These are phyloP conservation scores for Branchellion lobata DNA, from an alignment of 2,888 invertebrate genomes.

Conservation along the genomic window DNA sequence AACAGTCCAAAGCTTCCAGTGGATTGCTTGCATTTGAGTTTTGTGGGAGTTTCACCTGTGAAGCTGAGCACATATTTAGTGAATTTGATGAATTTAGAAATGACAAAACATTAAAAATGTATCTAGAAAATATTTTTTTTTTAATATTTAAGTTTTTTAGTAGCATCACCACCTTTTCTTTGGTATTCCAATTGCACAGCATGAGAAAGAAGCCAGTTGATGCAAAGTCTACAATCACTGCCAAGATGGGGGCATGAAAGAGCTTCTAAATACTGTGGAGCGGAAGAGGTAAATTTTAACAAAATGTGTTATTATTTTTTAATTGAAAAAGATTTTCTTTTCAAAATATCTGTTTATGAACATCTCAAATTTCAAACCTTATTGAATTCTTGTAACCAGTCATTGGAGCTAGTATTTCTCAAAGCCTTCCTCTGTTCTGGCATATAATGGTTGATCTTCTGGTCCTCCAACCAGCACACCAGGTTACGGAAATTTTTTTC, in stretches of 20 bases:
- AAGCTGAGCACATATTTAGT: too few relatives aligned
- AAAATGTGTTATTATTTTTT: not conserved
- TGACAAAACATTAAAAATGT: too few relatives aligned
- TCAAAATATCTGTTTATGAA: not conserved
- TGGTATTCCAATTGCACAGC: slow-evolving; percentile 81
- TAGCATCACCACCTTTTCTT: slow-evolving; percentile 67
- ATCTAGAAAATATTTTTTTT: too few relatives aligned
- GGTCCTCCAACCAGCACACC: slow-evolving; percentile 87
- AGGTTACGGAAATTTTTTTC: slow-evolving; percentile 76
- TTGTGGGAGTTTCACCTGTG: not conserved
- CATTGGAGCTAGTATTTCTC: slow-evolving; percentile 69
- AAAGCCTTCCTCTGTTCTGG: slow-evolving; percentile 77
- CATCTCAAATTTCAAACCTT: slow-evolving; percentile 54
- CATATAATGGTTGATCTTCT: slow-evolving; percentile 83
- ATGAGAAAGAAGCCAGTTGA: slow-evolving; percentile 82
- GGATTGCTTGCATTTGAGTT: not conserved
- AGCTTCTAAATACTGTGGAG: slow-evolving; percentile 73
- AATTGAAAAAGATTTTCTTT: not conserved
- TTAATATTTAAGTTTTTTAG: too few relatives aligned
- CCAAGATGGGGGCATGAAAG: slow-evolving; percentile 66
- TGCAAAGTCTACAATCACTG: slow-evolving; percentile 61
- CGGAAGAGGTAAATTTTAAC: not conserved
- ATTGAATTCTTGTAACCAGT: slow-evolving; percentile 74
- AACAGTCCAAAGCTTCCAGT: not conserved
- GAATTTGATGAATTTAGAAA: too few relatives aligned